Evolutionary conservation across 1,140 invertebrate species (phyloP), one percentile per base, ranked within the genome.

Genomic region (Brachionus asplanchnoidis): DNA sequence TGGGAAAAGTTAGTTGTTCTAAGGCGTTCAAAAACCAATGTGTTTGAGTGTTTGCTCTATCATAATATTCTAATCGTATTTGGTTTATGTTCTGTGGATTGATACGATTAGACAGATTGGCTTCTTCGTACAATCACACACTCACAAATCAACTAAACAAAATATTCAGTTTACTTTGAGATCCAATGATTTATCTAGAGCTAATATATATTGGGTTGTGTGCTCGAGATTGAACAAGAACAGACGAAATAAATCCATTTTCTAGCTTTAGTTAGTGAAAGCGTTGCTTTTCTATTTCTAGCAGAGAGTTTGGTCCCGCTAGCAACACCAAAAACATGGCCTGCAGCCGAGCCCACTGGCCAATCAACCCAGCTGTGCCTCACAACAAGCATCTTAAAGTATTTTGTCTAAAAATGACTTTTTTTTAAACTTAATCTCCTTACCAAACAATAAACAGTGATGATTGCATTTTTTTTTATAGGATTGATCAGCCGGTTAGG

Each of bases 131-230:
- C 40, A 60, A n/a, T 60, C 53, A 60, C 53, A 20, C 53, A 20
- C 53, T 60, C 20, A 60, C 53, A 60, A 60, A 26, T 60, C 53
- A 60, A 60, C 53, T 60, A 60, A 60, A 60, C 53, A 26, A 26
- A 23, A 73, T 44, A 73, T 73, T 73, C 68, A 73, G 36, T 73
- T 73, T 73, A 73, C 68, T 44, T 73, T 42, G n/a, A 42, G 32
- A 73, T 68, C 23, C 65, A 40, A 73, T 73, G 32, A 73, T 73
- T 44, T 73, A 40, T 73, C n/a, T 68, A 32, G 66, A 68, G 66
- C 17, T 73, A 73, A 40, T 73, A 42, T 73, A 36, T 36, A 36
- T 36, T 36, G 32, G 40, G 17, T 40, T 73, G 68, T 73, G 32
- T 60, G 53, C 53, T 60, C 53, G 53, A 60, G 53, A 42, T 40